Percentiles rank a stretch among this genome's conserved stretches.
These are phyloP conservation scores for Xestobium rufovillosum DNA, from an alignment of 2,888 invertebrate genomes.

Conservation along the genomic window DNA sequence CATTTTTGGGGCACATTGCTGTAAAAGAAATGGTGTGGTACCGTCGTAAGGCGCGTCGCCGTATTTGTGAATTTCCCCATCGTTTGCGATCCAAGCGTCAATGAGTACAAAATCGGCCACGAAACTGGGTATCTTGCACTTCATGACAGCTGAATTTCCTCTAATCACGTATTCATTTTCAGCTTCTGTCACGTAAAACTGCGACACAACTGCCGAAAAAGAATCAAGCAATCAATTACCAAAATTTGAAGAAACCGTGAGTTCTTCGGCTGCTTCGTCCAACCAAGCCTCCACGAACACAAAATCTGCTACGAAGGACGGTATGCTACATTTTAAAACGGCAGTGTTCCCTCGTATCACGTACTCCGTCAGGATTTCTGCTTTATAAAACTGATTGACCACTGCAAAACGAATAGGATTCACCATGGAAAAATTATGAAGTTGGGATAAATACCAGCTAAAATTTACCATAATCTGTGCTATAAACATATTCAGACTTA, in stretches of 20 bases:
- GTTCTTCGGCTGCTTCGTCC: constrained; percentile 53
- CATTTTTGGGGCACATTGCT: too few species aligned
- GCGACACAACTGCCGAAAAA: constrained; percentile 68
- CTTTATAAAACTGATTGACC: constrained; percentile 64
- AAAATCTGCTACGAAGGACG: constrained; percentile 67
- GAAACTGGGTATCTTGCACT: constrained; percentile 91
- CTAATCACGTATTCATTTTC: constrained; percentile 91
- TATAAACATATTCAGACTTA: constrained; percentile 62
- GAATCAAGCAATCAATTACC: constrained; percentile 38
- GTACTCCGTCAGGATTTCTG: constrained; percentile 66
- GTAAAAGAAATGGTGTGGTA: too few species aligned
- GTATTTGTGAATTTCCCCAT: constrained; percentile 57
- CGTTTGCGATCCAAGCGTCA: constrained; percentile 76
- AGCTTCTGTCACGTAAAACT: constrained; percentile 83
- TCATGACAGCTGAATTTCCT: constrained; percentile 85
- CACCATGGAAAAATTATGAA: too few species aligned
- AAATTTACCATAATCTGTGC: constrained; percentile 65
- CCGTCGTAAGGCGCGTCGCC: constrained; percentile 50
- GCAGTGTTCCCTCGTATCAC: constrained; percentile 67
- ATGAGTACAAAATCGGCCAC: constrained; percentile 87
- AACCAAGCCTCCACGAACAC: constrained; percentile 65
- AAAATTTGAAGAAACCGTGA: constrained; percentile 46
- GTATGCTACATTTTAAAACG: constrained; percentile 65
- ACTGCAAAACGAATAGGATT: constrained; percentile 54
- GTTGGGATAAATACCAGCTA: too few species aligned